Base-by-base conservation (phyloP, 2,888 invertebrate genomes). In the Tuberolachnus salignus region DNA sequence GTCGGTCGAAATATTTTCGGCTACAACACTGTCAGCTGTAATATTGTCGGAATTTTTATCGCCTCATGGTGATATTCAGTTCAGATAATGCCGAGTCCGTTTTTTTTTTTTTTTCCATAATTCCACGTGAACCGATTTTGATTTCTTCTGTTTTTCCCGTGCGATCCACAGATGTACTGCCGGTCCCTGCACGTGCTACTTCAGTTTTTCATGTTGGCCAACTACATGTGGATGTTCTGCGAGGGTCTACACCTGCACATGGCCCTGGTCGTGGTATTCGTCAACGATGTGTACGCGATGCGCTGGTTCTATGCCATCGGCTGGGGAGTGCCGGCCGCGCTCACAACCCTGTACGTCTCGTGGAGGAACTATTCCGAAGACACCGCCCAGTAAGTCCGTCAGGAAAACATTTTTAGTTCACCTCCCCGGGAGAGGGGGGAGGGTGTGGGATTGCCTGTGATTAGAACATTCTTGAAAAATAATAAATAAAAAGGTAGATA, bases 171-270 rank as follows among this genome's bases (percentile, higher is more conserved):
- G 90, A 85, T 89, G 14, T 91, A 92, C 88, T 97, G 97, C 86
- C 91, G 92, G 83, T 87, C 89, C 69, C 88, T 97, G 73, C 93
- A 95, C 87, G 91, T 94, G 51, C 85, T 92, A 64, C 89, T 95
- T 74, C 94, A 95, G 86, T 95, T 94, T 86, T 94, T 94, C 84
- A 89, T 97, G 83, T 89, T 96, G 82, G 93, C 94, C 84, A 97
- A 94, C 87, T 97, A 97, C 87, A 92, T 94, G 83, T 97, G 97
- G 97, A 97, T 97, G 96, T 89, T 97, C 84, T 95, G 95, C 88
- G 96, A 96, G 86, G 96, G 96, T 0, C 90, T 96, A 82, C 96
- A 97, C 86, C 89, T 97, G 82, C 97, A 97, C 87, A 95, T 96
- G 0, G 91, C 97, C 82, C 90, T 97, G 1, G 95, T 97, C 34